These are phyloP conservation scores for Dendrolimus pini DNA, from an alignment of 2,888 invertebrate genomes.

Conservation along the genomic window DNA sequence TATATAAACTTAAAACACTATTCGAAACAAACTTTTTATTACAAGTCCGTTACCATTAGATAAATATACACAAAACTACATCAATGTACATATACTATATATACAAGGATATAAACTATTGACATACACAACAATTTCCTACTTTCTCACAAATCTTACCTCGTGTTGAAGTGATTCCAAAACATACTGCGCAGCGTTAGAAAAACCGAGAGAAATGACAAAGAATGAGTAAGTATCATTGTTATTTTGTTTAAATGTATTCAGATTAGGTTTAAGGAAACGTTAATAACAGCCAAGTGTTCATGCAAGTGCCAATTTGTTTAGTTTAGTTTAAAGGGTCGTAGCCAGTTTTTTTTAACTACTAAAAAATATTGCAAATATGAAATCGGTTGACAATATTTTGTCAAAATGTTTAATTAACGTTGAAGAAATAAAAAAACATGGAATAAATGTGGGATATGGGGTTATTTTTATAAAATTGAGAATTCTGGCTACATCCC, in stretches of 20 bases:
- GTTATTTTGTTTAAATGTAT: conserved; percentile 28
- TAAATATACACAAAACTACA: conserved; percentile 9
- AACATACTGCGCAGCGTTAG: conserved; percentile 95
- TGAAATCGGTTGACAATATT: too few species aligned
- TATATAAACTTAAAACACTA: neutral
- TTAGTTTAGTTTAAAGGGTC: conserved; percentile 5
- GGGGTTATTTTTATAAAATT: neutral
- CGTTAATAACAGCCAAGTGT: conserved; percentile 21
- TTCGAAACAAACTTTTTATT: neutral
- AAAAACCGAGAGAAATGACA: conserved; percentile 82
- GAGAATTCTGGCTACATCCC: conserved; percentile 14
- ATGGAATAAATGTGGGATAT: neutral
- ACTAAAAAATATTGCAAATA: too few species aligned
- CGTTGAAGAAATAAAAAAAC: too few species aligned
- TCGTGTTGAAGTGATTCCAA: conserved; percentile 99
- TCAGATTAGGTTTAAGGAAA: conserved; percentile 44
- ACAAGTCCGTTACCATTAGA: conserved; percentile 5
- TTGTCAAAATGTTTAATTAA: too few species aligned
- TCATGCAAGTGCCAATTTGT: conserved; percentile 57
- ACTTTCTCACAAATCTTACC: conserved; percentile 84
- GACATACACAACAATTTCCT: conserved; percentile 40
- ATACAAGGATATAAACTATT: neutral
- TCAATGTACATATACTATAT: conserved; percentile 2
- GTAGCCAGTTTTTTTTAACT: conserved; percentile 1
- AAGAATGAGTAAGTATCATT: conserved; percentile 64